phyloP scores from a whole-genome alignment of 1,140 invertebrate species.

The Drosophila sp. region DNA sequence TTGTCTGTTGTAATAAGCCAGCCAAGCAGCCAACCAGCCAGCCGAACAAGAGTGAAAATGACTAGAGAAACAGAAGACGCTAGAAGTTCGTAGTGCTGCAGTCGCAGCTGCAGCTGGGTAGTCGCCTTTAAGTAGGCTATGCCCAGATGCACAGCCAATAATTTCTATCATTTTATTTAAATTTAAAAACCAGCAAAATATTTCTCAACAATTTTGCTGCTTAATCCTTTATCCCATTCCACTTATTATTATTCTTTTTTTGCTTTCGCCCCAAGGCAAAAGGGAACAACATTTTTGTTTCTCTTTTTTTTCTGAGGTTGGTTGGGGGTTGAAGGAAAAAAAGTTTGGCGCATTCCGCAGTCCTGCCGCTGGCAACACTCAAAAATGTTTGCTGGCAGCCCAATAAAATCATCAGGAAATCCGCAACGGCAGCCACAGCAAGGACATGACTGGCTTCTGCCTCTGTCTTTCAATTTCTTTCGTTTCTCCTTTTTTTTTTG shows the following conservation, averaged over 20 bases:
- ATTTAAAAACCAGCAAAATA: slow-evolving; percentile 44
- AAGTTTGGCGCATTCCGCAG: slow-evolving; percentile 76
- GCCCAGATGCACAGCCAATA: slow-evolving; percentile 39
- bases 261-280: slow-evolving; percentile 26
- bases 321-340: slow-evolving; percentile 39
- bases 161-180: slow-evolving; percentile 67
- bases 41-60: slow-evolving; percentile 47
- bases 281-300: slow-evolving; percentile 38
- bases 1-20: slow-evolving; percentile 61
- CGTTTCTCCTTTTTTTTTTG: slow-evolving; percentile 11
- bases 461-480: slow-evolving; percentile 69
- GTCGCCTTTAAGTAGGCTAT: slow-evolving; percentile 34
- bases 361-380: slow-evolving; percentile 76
- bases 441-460: slow-evolving; percentile 26
- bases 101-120: slow-evolving; percentile 29
- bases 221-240: slow-evolving; percentile 75
- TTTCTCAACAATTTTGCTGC: slow-evolving; percentile 62
- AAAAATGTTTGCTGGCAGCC: slow-evolving; percentile 78
- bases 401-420: slow-evolving; percentile 80
- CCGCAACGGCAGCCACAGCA: slow-evolving; percentile 49
- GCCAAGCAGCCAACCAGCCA: slow-evolving; percentile 27
- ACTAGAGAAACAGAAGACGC: slow-evolving; percentile 26
- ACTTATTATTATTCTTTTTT: slow-evolving; percentile 34
- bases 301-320: neutral
- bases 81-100: slow-evolving; percentile 24